Percentiles rank a stretch among this genome's conserved stretches.
phyloP scores from a whole-genome alignment of 2,797 vertebrate genomes.

The Argentina silus region DNA sequence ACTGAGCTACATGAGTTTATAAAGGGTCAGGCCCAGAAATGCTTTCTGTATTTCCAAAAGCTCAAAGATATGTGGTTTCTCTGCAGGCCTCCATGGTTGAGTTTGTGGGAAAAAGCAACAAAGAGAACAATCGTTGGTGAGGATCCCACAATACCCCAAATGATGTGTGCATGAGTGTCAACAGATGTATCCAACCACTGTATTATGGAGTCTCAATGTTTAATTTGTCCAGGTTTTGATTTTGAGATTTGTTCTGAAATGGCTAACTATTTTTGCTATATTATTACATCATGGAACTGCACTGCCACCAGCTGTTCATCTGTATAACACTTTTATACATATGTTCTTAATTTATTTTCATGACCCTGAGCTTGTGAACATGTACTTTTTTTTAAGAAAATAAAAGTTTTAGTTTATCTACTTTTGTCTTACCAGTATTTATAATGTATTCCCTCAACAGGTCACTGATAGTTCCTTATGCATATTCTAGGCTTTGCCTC shows the following conservation, averaged over 20 bases:
- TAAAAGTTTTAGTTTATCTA: background rate
- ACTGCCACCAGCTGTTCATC: slow-evolving; percentile 56
- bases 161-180: slow-evolving; percentile 50
- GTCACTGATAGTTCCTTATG: background rate
- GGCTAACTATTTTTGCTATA: background rate
- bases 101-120: slow-evolving; percentile 65
- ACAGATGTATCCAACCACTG: background rate
- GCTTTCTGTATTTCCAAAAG: background rate
- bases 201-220: background rate
- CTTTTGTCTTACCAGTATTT: too few species aligned
- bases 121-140: slow-evolving; percentile 66
- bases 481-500: background rate
- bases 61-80: background rate
- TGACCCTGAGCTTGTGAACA: background rate
- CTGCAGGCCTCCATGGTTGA: slow-evolving; percentile 76
- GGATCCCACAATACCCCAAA: background rate
- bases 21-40: background rate
- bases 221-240: background rate
- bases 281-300: background rate
- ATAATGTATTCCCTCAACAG: too few species aligned
- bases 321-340: slow-evolving; percentile 7
- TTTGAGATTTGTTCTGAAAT: background rate
- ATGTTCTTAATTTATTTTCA: slow-evolving; percentile 38
- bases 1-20: too few species aligned
- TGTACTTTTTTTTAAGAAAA: background rate